Conservation (phyloP, 64 coral and sea anemone genomes). For the Montipora efflorescens region DNA sequence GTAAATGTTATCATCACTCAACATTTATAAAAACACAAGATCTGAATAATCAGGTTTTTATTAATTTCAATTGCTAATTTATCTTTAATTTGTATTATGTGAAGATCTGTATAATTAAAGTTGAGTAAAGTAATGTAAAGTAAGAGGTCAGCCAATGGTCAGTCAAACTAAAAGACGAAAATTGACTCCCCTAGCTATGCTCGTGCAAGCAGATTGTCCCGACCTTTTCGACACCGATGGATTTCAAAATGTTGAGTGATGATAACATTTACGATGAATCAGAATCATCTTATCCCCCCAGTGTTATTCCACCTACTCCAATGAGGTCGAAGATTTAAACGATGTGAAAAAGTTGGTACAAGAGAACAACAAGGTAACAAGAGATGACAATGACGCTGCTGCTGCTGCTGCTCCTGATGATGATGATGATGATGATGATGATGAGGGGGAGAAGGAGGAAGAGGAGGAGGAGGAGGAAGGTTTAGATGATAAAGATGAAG, state of each 20-base stretch:
- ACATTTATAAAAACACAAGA: not conserved
- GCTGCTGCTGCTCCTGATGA: not conserved
- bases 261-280: not conserved
- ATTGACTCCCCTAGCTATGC: not conserved
- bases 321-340: not conserved
- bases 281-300: not conserved
- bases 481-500: not conserved
- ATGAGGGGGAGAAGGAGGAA: too few relatives aligned
- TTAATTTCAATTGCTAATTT: too few relatives aligned
- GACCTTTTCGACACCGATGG: not conserved
- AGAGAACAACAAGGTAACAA: not conserved
- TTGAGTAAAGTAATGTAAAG: too few relatives aligned
- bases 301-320: not conserved
- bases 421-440: too few relatives aligned
- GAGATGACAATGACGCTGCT: not conserved
- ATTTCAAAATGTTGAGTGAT: not conserved
- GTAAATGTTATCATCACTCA: not conserved
- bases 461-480: not conserved
- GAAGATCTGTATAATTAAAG: too few relatives aligned
- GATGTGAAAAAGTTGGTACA: not conserved
- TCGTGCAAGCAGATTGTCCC: not conserved
- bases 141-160: not conserved
- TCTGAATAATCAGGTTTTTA: too few relatives aligned
- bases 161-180: not conserved
- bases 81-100: too few relatives aligned